Percentiles rank a stretch among this genome's conserved stretches.
These are phyloP conservation scores for Trichosurus vulpecula DNA, from an alignment of 2,797 vertebrate species.

Conservation along the genomic window DNA sequence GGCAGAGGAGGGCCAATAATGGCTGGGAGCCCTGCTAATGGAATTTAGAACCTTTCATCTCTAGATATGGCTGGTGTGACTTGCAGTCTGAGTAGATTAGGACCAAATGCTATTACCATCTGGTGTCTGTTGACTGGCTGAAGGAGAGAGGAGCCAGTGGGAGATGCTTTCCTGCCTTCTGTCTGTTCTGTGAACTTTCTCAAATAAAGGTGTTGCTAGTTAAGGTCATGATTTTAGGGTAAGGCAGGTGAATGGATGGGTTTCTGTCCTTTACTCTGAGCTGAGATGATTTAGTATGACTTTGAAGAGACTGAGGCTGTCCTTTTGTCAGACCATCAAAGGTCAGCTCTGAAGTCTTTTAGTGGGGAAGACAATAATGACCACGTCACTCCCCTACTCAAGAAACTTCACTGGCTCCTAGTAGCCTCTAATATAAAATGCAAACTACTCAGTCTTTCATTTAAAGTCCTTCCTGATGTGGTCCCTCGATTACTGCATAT, in stretches of 20 bases:
- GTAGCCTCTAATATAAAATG: not conserved
- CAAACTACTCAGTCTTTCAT: not conserved
- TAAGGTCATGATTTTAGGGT: not conserved
- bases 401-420: not conserved
- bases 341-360: not conserved
- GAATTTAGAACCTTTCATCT: slow-evolving; percentile 9
- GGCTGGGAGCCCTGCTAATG: not conserved
- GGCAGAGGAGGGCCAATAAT: not conserved
- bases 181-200: not conserved
- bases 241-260: not conserved
- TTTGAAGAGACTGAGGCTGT: not conserved
- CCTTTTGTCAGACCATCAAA: not conserved
- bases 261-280: not conserved
- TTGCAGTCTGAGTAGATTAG: not conserved
- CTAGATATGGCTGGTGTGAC: not conserved
- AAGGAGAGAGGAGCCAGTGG: not conserved
- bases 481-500: not conserved
- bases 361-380: not conserved
- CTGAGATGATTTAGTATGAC: not conserved
- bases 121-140: not conserved
- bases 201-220: no score
- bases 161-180: not conserved
- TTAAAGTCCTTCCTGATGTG: not conserved
- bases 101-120: slow-evolving; percentile 21
- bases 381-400: not conserved